Evolutionary conservation across 2,113 vertebrate genomes (phyloP).

Genomic region (Morone saxatilis): DNA sequence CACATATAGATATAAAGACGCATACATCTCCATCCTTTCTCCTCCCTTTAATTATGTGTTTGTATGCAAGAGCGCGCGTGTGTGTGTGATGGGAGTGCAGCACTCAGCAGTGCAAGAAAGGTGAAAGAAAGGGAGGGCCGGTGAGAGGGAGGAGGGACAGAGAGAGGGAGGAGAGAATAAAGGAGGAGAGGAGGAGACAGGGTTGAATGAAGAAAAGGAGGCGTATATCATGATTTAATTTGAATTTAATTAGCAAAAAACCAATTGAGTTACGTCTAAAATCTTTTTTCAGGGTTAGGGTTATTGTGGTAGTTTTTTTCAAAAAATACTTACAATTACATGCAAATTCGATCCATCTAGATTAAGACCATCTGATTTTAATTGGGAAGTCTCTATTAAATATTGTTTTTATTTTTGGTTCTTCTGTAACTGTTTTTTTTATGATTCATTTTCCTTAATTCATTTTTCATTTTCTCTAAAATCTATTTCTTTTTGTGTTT

Average conservation of each 20-base stretch:
- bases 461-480: conserved; percentile 6
- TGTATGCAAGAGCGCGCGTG: conserved; percentile 5
- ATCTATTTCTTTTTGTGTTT: conserved; percentile 12
- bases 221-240: conserved; percentile 1
- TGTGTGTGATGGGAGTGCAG: conserved; percentile 29
- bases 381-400: not conserved
- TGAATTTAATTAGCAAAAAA: conserved; percentile 17
- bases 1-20: not conserved
- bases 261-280: not conserved
- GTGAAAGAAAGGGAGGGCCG: conserved; percentile 28
- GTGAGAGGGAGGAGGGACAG: conserved; percentile 6
- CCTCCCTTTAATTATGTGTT: conserved; percentile 27
- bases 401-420: not conserved
- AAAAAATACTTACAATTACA: not conserved
- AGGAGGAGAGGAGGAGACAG: conserved; percentile 14
- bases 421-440: not conserved
- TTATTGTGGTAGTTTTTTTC: not conserved
- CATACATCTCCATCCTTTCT: conserved; percentile 25
- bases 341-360: too few relatives aligned
- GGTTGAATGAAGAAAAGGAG: not conserved
- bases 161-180: conserved; percentile 2
- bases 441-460: not conserved
- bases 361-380: not conserved
- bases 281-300: not conserved
- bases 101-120: conserved; percentile 35